These are phyloP conservation scores for Henricia sp. DNA, from an alignment of 53 echinoderm and acorn worm genomes.

Conservation along the genomic window DNA sequence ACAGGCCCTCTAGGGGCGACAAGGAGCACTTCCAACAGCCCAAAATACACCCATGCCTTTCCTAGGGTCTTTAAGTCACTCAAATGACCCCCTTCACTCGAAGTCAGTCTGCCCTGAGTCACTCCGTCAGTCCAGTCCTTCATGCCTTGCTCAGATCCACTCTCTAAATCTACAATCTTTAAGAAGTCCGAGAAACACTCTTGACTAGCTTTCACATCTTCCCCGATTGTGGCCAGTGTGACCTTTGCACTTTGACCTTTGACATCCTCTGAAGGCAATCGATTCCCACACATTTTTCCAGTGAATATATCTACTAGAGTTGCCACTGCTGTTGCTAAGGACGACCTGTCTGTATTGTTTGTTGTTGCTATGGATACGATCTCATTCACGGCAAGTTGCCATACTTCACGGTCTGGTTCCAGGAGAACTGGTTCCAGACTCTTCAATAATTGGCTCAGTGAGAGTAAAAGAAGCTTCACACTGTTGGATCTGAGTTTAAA, in stretches of 20 bases:
- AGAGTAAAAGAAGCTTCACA: slow-evolving; percentile 9
- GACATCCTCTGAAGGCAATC: background rate
- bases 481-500: slow-evolving; percentile 26
- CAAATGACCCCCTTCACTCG: background rate
- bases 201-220: slow-evolving; percentile 2
- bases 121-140: background rate
- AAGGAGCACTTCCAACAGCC: slow-evolving; percentile 68
- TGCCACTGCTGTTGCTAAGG: background rate
- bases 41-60: slow-evolving; percentile 76
- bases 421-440: slow-evolving; percentile 33
- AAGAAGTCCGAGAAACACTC: background rate
- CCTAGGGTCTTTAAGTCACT: slow-evolving; percentile 54
- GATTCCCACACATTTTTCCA: background rate
- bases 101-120: background rate
- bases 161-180: background rate
- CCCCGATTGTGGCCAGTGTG: background rate
- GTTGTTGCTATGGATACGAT: background rate
- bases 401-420: slow-evolving; percentile 23
- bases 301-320: background rate
- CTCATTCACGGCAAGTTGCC: slow-evolving; percentile 29
- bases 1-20: slow-evolving; percentile 88
- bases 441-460: slow-evolving; percentile 38
- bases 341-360: background rate
- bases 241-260: slow-evolving; percentile 5
- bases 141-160: background rate